Percentiles rank a stretch among this genome's conserved stretches.
Evolutionary conservation across 2,113 vertebrate genomes (phyloP).

Genomic region (Petromus typicus): DNA sequence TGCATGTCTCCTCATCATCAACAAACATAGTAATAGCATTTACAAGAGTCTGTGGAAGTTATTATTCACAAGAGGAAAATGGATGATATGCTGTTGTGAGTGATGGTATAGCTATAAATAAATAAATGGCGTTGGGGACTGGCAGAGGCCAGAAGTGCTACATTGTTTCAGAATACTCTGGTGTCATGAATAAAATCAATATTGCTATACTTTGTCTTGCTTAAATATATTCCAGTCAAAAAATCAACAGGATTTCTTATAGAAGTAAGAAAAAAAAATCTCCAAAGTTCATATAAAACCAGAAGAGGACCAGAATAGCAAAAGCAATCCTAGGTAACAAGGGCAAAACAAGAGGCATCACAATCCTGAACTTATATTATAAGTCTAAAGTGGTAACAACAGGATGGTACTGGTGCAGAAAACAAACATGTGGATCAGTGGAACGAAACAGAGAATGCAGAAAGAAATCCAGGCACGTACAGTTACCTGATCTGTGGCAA

Average conservation of each 20-base stretch:
- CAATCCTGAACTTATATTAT: neutral
- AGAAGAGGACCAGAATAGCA: neutral
- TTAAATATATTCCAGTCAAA: neutral
- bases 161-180: constrained; percentile 44
- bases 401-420: neutral
- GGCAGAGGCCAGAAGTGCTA: neutral
- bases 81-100: neutral
- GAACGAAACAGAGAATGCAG: neutral
- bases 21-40: neutral
- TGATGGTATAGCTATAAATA: neutral
- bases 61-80: constrained; percentile 16
- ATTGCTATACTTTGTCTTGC: neutral
- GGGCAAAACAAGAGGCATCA: neutral
- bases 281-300: neutral
- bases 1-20: constrained; percentile 5
- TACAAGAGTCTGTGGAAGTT: neutral
- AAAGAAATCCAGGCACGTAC: neutral
- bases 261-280: neutral
- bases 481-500: neutral
- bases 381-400: neutral
- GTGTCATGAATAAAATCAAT: neutral
- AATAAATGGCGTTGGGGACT: constrained; percentile 24
- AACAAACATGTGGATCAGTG: neutral
- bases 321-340: neutral
- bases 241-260: neutral